Evolutionary conservation across 2,113 vertebrate species (phyloP).

Genomic region (Orcinus orca): DNA sequence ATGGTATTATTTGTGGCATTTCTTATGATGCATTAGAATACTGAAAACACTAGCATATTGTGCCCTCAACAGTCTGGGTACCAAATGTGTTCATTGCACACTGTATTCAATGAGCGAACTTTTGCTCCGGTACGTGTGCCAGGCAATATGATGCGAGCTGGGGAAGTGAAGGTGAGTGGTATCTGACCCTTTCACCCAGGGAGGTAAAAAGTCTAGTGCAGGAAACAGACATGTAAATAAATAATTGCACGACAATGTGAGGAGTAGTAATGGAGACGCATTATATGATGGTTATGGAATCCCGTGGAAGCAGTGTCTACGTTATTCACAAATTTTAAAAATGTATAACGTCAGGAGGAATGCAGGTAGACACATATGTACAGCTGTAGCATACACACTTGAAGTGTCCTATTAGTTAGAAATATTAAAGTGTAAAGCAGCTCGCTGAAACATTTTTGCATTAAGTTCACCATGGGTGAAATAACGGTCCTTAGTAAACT

Average conservation of each 20-base stretch:
- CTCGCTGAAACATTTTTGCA: conserved; percentile 63
- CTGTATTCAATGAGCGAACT: neutral
- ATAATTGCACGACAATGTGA: neutral
- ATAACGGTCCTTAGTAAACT: conserved; percentile 38
- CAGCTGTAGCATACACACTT: neutral
- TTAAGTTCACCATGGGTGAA: conserved; percentile 63
- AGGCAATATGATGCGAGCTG: neutral
- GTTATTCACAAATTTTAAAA: conserved; percentile 3
- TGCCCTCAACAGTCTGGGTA: neutral
- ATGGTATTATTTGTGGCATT: neutral
- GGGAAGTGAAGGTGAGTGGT: neutral
- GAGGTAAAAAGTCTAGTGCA: neutral
- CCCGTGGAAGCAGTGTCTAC: neutral
- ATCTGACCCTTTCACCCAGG: neutral
- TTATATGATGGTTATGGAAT: neutral
- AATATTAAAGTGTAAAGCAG: conserved; percentile 59
- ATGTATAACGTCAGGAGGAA: neutral
- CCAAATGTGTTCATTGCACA: neutral
- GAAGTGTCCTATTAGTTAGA: conserved; percentile 58
- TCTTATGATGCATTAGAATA: neutral
- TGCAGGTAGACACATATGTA: neutral
- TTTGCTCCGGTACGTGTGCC: neutral
- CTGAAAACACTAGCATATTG: neutral
- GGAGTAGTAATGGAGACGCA: neutral
- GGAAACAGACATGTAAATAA: conserved; percentile 21